These are phyloP conservation scores for Sus scrofa DNA, from an alignment of 2,113 vertebrate species.

Conservation along the genomic window DNA sequence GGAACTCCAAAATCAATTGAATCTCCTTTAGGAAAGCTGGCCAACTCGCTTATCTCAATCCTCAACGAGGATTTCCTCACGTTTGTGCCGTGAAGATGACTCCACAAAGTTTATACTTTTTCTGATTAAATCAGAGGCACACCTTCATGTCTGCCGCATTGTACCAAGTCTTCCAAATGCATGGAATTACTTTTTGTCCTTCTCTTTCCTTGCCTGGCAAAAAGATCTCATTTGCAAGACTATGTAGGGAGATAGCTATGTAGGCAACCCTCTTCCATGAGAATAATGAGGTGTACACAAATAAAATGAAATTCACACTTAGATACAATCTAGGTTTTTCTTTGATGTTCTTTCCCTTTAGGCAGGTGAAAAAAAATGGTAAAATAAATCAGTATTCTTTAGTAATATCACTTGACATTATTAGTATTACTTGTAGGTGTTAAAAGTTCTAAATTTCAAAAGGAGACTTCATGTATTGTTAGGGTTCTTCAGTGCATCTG, in stretches of 20 bases:
- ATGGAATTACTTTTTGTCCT: background rate
- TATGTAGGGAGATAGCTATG: background rate
- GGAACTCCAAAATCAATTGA: background rate
- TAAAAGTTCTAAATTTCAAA: background rate
- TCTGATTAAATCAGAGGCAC: background rate
- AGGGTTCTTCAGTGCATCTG: background rate
- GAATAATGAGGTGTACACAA: background rate
- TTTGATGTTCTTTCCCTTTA: background rate
- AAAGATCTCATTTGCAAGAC: background rate
- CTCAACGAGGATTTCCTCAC: background rate
- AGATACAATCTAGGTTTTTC: background rate
- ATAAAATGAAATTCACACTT: background rate
- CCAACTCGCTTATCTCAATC: background rate
- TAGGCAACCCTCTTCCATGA: background rate
- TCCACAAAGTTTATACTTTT: background rate
- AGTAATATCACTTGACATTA: background rate
- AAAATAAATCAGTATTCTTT: background rate
- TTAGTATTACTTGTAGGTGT: background rate
- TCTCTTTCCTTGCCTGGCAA: background rate
- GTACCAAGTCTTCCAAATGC: background rate
- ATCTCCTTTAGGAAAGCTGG: background rate
- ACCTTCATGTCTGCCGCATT: background rate
- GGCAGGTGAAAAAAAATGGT: background rate
- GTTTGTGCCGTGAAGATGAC: background rate
- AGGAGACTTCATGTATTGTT: background rate